Evolutionary conservation across 64 coral and sea anemone genomes (phyloP), one percentile per base, ranked within the genome.

Genomic region (Pocillopora damicornis): DNA sequence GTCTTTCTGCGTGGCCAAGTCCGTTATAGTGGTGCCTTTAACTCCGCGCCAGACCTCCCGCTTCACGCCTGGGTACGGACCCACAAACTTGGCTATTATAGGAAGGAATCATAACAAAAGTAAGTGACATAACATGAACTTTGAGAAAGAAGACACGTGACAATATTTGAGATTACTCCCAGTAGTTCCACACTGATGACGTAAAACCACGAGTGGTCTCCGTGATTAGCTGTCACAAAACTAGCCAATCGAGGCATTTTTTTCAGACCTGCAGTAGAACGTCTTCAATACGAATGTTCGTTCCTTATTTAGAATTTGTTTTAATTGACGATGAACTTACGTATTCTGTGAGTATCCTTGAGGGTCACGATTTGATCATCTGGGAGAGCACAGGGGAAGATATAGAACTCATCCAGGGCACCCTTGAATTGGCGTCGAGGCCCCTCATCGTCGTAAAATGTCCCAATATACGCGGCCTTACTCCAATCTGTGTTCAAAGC

Each of bases 341-440:
- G 94, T 15, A 93, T 97, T 57, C 78, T 82, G 35, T 90, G 94
- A 79, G 91, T 81, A 15, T 90, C 91, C 74, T 89, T 97, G 5
- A 97, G 88, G 11, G 38, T 90, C 62, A 63, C 79, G 22, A 97
- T 59, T 25, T 97, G 62, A 11, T 59, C 61, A n/a, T 83, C 69
- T 17, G 87, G 18, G 2, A 97, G 91, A 68, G 83, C 87, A 74
- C 94, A 97, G 6, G 94, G 94, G 83, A 97, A 97, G 37, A 97
- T 93, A 37, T 97, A 97, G 78, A 97, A 97, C 73, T 97, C 94
- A 63, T 97, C 94, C 78, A 97, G 81, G 51, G 91, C 88, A 63
- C 94, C 94, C 51, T 90, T 86, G 62, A 97, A 73, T 77, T 97
- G 91, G 9, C 91, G 77, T 62, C 76, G 69, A 25, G 83, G 37